Evolutionary conservation across 2,888 invertebrate species (phyloP).

Genomic region (Asteroscopus sphinx): DNA sequence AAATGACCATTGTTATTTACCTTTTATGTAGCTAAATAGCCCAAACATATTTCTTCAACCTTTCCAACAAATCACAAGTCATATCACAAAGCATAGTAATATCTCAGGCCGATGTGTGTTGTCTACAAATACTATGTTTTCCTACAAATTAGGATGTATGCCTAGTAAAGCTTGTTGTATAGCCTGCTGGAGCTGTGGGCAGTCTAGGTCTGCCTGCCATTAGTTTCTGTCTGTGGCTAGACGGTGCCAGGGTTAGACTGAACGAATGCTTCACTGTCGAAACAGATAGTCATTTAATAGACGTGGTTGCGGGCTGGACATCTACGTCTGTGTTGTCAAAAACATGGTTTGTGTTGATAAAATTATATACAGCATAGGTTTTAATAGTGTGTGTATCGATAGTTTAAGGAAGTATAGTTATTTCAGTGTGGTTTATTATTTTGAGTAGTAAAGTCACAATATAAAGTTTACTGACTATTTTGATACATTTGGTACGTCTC

Average conservation of each 20-base stretch:
- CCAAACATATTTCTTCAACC: slow-evolving; percentile 3
- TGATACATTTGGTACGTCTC: no score
- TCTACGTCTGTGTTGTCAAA: not conserved
- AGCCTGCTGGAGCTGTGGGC: not conserved
- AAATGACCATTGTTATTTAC: slow-evolving; percentile 6
- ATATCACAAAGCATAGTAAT: slow-evolving; percentile 6
- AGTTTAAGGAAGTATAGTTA: no score
- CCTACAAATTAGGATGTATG: slow-evolving; percentile 18
- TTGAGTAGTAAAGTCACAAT: no score
- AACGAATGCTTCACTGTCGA: slow-evolving; percentile 1
- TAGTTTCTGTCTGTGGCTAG: slow-evolving; percentile 12
- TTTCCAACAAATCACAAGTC: slow-evolving; percentile 1
- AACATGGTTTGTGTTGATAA: not conserved
- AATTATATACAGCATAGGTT: no score
- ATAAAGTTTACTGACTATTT: no score
- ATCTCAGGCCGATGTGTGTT: slow-evolving; percentile 5
- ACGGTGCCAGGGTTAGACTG: slow-evolving; percentile 2
- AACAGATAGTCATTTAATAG: slow-evolving; percentile 12
- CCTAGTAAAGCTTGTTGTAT: slow-evolving; percentile 2
- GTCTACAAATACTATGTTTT: slow-evolving; percentile 11
- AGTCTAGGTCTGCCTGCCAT: no score
- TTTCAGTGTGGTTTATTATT: no score
- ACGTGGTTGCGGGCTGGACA: not conserved
- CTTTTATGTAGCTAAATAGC: not conserved
- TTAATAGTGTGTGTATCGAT: no score